These are phyloP conservation scores for Smutsia gigantea DNA, from an alignment of 2,797 vertebrate species.

Conservation along the genomic window DNA sequence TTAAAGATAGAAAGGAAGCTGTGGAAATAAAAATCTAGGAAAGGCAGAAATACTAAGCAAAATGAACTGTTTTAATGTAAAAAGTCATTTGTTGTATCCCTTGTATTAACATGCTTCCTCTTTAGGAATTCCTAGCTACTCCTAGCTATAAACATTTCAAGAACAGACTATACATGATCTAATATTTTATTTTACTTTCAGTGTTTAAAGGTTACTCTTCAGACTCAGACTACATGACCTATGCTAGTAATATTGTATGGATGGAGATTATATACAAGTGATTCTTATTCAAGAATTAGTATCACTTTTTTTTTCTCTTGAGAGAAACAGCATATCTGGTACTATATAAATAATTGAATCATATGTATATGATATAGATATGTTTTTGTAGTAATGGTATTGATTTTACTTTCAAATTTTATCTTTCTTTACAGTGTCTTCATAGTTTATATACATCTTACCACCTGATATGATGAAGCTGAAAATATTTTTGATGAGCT, in stretches of 20 bases:
- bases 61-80: conserved; percentile 30
- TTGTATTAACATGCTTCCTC: not conserved
- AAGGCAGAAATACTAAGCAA: not conserved
- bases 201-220: not conserved
- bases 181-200: conserved; percentile 43
- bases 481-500: conserved; percentile 22
- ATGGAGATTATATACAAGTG: not conserved
- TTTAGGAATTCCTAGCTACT: not conserved
- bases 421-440: not conserved
- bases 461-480: not conserved
- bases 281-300: not conserved
- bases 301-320: not conserved
- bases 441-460: not conserved
- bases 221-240: not conserved
- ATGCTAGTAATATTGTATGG: not conserved
- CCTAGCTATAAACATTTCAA: not conserved
- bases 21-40: not conserved
- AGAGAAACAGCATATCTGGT: not conserved
- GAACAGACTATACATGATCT: not conserved
- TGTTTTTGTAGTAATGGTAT: not conserved
- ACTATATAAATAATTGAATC: not conserved
- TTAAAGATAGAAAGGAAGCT: not conserved
- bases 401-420: conserved; percentile 18
- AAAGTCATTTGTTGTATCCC: not conserved
- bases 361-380: not conserved